Base-by-base conservation (phyloP, 92 coral and sea anemone genomes). In the Zoanthus sociatus region DNA sequence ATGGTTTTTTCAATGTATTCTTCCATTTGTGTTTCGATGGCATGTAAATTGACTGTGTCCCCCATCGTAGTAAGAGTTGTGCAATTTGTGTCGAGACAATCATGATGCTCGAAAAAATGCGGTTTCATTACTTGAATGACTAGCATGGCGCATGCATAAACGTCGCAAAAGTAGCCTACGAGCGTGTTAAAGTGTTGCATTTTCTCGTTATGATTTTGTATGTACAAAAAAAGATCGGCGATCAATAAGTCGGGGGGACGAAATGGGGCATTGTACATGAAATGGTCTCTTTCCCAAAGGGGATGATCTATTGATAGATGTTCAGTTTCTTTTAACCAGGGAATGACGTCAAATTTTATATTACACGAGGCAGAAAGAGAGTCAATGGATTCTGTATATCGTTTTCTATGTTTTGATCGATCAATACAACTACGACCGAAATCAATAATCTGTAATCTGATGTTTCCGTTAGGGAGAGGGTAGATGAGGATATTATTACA, bases 151-250 rank as follows among this genome's bases (percentile, higher is more conserved):
- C 74, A 70, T 31, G 76, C 76, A 9, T 71, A 71, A 11, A 71
- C 76, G 76, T 71, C 76, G 45, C 76, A 71, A 26, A 71, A 71
- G 45, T 71, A 71, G 14, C 74, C 74, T 11, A 69, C 74, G 4
- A 7, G 37, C 12, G 74, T 8, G 37, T 33, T 37, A 69, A 18
- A 9, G 12, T 69, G 37, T 0, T 12, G 31, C 14, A 21, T 37
- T 70, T 70, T 37, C 13, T 69, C 74, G 46, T 17, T 69, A 12
- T 69, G 31, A 6, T 69, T 21, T 69, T 69, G 74, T 7, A 69
- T 30, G 42, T 17, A 69, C 37, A 69, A 69, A 69, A 69, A 69
- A 7, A 69, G 37, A 69, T 69, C 74, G 30, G 74, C 31, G 33
- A 69, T 4, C 0, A 69, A 44, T 20, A 69, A 30, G 14, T 37